phyloP scores from a whole-genome alignment of 2,113 vertebrate genomes.

The Struthio camelus region DNA sequence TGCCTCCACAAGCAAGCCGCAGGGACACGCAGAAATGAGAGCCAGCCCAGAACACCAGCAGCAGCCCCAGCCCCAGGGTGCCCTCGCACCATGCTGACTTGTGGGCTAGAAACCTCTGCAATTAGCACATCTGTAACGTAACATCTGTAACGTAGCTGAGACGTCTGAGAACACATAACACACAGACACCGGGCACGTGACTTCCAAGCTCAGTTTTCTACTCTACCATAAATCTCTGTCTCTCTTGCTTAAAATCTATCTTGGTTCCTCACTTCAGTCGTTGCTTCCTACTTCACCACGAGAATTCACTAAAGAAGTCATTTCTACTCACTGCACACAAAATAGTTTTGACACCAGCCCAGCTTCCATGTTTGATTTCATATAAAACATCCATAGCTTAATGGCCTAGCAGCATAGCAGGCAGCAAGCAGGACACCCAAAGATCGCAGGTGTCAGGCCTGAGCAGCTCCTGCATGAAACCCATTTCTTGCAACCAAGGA shows the following conservation, averaged over 20 bases:
- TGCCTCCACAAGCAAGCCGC: background rate
- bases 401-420: background rate
- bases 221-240: background rate
- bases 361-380: background rate
- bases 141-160: background rate
- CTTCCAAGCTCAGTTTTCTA: background rate
- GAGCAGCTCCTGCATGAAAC: background rate
- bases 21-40: background rate
- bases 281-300: background rate
- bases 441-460: background rate
- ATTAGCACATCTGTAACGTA: background rate
- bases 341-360: background rate
- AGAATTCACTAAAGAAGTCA: background rate
- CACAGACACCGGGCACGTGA: fast-evolving
- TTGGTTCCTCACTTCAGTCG: background rate
- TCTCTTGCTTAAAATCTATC: background rate
- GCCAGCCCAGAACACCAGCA: background rate
- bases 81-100: background rate
- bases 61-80: background rate
- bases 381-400: background rate
- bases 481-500: background rate
- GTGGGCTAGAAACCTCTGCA: background rate
- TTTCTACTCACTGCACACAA: background rate
- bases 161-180: background rate
- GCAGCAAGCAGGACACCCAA: background rate